Base-by-base conservation (phyloP, 37 sponge, comb jelly and placozoan genomes). In the Agelas oroides region DNA sequence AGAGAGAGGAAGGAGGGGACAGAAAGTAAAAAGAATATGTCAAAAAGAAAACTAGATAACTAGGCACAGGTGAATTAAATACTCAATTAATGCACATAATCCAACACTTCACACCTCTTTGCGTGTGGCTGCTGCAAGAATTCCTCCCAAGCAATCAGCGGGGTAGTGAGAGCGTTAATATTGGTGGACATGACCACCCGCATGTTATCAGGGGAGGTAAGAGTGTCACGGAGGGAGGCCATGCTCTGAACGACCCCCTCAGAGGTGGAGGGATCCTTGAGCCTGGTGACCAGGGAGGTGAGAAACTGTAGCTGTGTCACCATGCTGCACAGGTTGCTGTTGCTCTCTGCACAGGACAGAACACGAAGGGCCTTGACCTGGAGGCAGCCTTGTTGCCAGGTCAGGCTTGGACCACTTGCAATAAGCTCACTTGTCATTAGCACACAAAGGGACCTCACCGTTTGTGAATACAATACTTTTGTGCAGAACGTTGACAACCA, bases 291-390 rank as follows among this genome's bases (percentile, higher is more conserved):
- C 18, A 88, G 65, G 25, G 30, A 39, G 14, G 27, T 70, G 5
- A 95, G 84, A 84, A 88, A 88, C 55, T 69, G 73, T n/a, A 31
- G 66, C 76, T 95, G 95, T 1, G 78, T 77, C 40, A 85, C 46
- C 84, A 89, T 88, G 38, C 65, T 95, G 53, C 66, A 23, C 5
- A 74, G 17, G 76, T 95, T 92, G 24, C 64, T 40, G 41, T 54
- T 77, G 33, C 89, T 83, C 25, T 83, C 79, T 65, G 36, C 13
- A n/a, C 68, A 63, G 27, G 65, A 6, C 59, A 21, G 20, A n/a
- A n/a, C n/a, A n/a, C n/a, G n/a, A n/a, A n/a, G n/a, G n/a, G n/a
- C n/a, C 18, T 58, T 58, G 20, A 58, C 20, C 20, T 21, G 18
- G 18, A 14, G 28, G 16, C 68, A 15, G 24, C 20, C 28, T 66